Percentiles rank a stretch among this genome's conserved stretches.
phyloP scores from a whole-genome alignment of 2,797 vertebrate genomes.

The Oophaga sylvatica region DNA sequence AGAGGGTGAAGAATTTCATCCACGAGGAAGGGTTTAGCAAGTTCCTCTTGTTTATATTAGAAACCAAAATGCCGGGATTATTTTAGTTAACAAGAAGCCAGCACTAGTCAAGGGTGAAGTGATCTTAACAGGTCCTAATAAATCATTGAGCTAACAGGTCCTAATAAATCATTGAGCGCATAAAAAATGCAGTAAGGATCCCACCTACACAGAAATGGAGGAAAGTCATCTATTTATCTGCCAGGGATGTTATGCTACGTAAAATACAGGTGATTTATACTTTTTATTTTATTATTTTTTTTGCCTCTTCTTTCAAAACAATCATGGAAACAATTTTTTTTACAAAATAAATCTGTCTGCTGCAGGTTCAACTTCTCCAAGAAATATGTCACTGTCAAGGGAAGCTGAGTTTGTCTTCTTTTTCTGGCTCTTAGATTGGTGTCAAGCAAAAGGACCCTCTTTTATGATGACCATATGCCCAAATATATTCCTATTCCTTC shows the following conservation, averaged over 20 bases:
- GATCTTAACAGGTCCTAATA: conserved; percentile 7
- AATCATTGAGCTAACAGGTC: conserved; percentile 1
- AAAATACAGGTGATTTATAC: neutral
- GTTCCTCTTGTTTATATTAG: conserved; percentile 26
- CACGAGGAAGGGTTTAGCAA: neutral
- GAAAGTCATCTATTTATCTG: neutral
- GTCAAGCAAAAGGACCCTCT: too few species aligned
- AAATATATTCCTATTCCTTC: too few species aligned
- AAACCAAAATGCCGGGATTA: conserved; percentile 4
- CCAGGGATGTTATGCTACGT: neutral
- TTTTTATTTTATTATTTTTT: neutral
- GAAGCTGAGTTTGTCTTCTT: too few species aligned
- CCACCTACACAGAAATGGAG: neutral
- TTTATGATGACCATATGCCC: too few species aligned
- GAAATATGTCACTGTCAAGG: too few species aligned
- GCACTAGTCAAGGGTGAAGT: neutral
- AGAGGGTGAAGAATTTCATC: conserved; percentile 28
- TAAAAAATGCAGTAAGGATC: neutral
- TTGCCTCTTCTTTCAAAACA: too few species aligned
- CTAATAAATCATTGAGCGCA: conserved; percentile 13
- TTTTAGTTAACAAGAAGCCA: neutral
- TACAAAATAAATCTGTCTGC: too few species aligned
- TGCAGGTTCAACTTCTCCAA: too few species aligned
- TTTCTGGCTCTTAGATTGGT: too few species aligned
- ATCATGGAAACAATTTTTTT: too few species aligned